Evolutionary conservation across 2,888 invertebrate species (phyloP), one percentile per base, ranked within the genome.

Genomic region (Chrysopilus asiliformis): DNA sequence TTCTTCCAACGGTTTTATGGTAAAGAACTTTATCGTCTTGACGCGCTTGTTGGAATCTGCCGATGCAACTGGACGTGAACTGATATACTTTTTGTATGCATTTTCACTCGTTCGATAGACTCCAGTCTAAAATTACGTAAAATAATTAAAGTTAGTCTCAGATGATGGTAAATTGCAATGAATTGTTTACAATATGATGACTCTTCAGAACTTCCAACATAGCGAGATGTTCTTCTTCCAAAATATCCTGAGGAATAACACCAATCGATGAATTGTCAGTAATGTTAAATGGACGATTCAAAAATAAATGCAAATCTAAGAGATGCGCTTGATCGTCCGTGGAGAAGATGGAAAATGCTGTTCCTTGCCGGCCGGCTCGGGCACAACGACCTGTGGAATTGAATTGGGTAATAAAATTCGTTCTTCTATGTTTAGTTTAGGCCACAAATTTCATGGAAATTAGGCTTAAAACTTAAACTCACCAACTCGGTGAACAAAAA

Each of bases 401-500:
- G 13, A 14, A 32, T 16, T 16, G 43, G 19, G 10, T 12, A 34
- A 19, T 13, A 15, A 34, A 35, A 34, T 38, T 18, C 29, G 20
- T n/a, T 32, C n/a, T n/a, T n/a, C n/a, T n/a, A n/a, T n/a, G n/a
- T n/a, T n/a, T n/a, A n/a, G n/a, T n/a, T n/a, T n/a, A n/a, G n/a
- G n/a, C n/a, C n/a, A n/a, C n/a, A n/a, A n/a, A n/a, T n/a, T n/a
- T n/a, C n/a, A n/a, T n/a, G n/a, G n/a, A n/a, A n/a, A n/a, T n/a
- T n/a, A n/a, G n/a, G n/a, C n/a, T n/a, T n/a, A n/a, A n/a, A n/a
- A n/a, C 14, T 16, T 24, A 16, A 16, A 65, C 80, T 69, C 55
- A 85, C 95, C 97, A 41, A 97, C 98, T 72, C 98, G 74, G 65
- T 99, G 98, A 17, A 99, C 86, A 65, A 95, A 99, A 15, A 99